Evolutionary conservation across 2,797 vertebrate species (phyloP), one percentile per base, ranked within the genome.

Genomic region (Pygocentrus nattereri): DNA sequence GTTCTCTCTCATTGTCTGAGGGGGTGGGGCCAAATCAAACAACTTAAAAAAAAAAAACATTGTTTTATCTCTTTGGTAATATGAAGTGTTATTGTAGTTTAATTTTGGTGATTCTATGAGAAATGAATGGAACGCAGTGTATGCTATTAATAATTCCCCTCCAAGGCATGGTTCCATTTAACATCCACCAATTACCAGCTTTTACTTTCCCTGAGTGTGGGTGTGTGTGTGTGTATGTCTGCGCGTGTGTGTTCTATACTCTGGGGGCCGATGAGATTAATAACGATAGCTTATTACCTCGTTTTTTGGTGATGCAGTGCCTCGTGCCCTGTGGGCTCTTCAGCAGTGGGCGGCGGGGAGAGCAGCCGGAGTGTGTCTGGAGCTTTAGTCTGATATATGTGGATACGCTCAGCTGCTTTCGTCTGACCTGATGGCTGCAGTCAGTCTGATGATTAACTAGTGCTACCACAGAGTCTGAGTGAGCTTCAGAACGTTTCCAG

Each of bases 361-460:
- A 74, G 49, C 5, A 77, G 80, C 74, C 78, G 83, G 47, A 62
- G 58, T 50, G 83, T 83, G 80, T 76, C 86, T 81, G 58, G 44
- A 65, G 65, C 4, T 34, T 23, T 69, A 76, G 78, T 88, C 78
- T 88, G 90, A 92, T 86, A 84, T 87, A 91, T 91, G 87, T 84
- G 88, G 88, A 83, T 88, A 49, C 85, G 84, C 82, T 87, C 86
- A 64, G 73, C 87, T 50, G 88, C 87, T 77, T 44, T 85, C 44
- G 56, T 82, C 84, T 90, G 90, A 91, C 91, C 92, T 88, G 91
- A 88, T 92, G 91, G 85, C 79, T 61, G 87, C 74, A 88, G 86
- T 78, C 56, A 77, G 83, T 88, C 86, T 90, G 90, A 87, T 90
- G 84, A 78, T 89, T 87, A 87, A 85, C 90, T 87, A 82, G 84